A percentile compares a stretch with the other conserved stretches of the same genome.
Evolutionary conservation across 2,888 invertebrate genomes (phyloP).

Genomic region (Ariolimax columbianus): DNA sequence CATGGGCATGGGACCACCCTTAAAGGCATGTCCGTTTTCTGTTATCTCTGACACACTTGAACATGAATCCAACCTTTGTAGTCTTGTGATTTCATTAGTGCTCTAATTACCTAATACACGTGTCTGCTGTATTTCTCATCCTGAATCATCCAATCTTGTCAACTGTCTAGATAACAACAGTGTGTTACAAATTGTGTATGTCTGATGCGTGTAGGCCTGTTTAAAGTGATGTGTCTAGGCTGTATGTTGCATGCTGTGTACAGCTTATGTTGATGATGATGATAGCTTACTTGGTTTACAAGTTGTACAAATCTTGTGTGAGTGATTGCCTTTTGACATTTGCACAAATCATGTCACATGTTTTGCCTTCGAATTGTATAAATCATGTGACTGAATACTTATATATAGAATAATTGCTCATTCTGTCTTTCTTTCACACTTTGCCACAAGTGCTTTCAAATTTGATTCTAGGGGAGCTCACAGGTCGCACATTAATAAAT

Average conservation of each 20-base stretch:
- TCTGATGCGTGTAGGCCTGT: not conserved
- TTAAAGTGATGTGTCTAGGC: not conserved
- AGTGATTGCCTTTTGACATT: conserved; percentile 1
- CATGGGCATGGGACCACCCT: no score
- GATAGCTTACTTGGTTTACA: not conserved
- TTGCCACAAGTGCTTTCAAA: conserved; percentile 35
- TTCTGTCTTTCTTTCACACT: conserved; percentile 21
- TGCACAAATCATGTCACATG: not conserved
- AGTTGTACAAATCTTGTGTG: not conserved
- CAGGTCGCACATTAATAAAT: no score
- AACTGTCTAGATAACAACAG: not conserved
- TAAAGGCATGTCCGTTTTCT: no score
- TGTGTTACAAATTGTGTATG: not conserved
- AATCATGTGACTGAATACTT: not conserved
- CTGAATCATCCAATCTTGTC: no score
- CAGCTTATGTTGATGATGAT: not conserved
- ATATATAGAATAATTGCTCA: conserved; percentile 13
- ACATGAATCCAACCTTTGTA: no score
- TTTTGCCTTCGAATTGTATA: not conserved
- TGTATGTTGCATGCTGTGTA: not conserved
- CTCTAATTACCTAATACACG: no score
- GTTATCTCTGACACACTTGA: no score
- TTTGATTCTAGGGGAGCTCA: not conserved
- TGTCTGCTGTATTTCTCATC: no score
- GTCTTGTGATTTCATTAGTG: no score